These are phyloP conservation scores for Tinea semifulvella DNA, from an alignment of 2,888 invertebrate genomes.

Conservation along the genomic window DNA sequence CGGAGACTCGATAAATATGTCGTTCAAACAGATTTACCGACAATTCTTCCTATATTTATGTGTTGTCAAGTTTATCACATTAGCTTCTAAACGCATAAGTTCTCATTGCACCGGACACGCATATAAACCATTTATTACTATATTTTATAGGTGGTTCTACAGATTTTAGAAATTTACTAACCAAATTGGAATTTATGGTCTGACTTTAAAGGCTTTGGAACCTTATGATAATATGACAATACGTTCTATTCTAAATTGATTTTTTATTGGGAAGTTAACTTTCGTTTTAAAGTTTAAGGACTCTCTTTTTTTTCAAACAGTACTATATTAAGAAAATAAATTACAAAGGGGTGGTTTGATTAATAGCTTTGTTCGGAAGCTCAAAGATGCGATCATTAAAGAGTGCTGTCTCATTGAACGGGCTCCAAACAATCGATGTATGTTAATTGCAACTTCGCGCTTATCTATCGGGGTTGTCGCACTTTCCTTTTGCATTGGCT, in stretches of 20 bases:
- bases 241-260: too few relatives aligned
- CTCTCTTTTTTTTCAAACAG: too few relatives aligned
- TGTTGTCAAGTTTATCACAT: constrained; percentile 1
- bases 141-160: constrained; percentile 1
- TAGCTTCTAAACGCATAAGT: constrained; percentile 9
- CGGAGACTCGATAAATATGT: constrained; percentile 32
- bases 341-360: background rate
- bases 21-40: constrained; percentile 27
- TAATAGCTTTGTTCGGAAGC: background rate
- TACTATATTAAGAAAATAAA: too few relatives aligned
- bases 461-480: constrained; percentile 40
- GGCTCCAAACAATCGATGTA: constrained; percentile 40
- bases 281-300: too few relatives aligned
- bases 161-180: constrained; percentile 8
- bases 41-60: constrained; percentile 23
- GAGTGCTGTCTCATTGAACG: constrained; percentile 27
- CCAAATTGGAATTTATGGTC: constrained; percentile 8
- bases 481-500: constrained; percentile 36
- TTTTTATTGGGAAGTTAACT: too few relatives aligned
- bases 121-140: constrained; percentile 1
- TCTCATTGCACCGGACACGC: constrained; percentile 5
- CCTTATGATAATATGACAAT: too few relatives aligned
- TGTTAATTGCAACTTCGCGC: constrained; percentile 42
- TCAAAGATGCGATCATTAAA: constrained; percentile 3
- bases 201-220: background rate